phyloP scores from a whole-genome alignment of 1,140 invertebrate genomes.

The Euglossa dilemma region DNA sequence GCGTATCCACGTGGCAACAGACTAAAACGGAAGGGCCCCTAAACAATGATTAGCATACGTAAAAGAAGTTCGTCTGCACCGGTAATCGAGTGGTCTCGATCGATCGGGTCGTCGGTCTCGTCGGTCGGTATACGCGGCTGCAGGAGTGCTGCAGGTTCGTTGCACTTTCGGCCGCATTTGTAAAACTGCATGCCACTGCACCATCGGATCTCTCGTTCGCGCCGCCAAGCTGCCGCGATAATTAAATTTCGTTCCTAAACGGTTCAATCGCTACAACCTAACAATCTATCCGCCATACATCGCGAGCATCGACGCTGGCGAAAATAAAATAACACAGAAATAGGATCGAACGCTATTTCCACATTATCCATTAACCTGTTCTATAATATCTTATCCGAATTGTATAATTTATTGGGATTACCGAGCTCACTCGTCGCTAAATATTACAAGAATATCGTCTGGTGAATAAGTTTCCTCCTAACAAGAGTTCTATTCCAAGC shows the following conservation, averaged over 20 bases:
- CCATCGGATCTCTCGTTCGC: conserved; percentile 29
- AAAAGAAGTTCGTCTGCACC: conserved; percentile 45
- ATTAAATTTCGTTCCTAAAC: conserved; percentile 49
- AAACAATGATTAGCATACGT: conserved; percentile 48
- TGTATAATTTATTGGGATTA: no score
- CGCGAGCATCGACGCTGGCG: not conserved
- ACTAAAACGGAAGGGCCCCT: not conserved
- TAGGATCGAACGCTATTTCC: not conserved
- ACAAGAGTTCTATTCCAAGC: no score
- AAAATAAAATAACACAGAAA: not conserved
- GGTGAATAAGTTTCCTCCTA: no score
- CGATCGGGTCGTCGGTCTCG: conserved; percentile 54
- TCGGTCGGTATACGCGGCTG: conserved; percentile 51
- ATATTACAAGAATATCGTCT: no score
- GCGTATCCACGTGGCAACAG: not conserved
- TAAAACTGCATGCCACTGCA: conserved; percentile 56
- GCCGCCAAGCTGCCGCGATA: conserved; percentile 12
- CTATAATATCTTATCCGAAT: no score
- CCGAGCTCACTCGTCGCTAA: no score
- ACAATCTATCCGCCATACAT: not conserved
- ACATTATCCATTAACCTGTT: no score
- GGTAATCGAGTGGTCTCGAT: conserved; percentile 60
- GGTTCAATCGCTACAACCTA: conserved; percentile 5
- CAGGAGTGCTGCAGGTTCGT: conserved; percentile 58
- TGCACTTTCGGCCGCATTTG: conserved; percentile 60